A percentile compares a stretch with the other conserved stretches of the same genome.
These are phyloP conservation scores for Leptinotarsa lineolata DNA, from an alignment of 1,140 invertebrate genomes.

Conservation along the genomic window DNA sequence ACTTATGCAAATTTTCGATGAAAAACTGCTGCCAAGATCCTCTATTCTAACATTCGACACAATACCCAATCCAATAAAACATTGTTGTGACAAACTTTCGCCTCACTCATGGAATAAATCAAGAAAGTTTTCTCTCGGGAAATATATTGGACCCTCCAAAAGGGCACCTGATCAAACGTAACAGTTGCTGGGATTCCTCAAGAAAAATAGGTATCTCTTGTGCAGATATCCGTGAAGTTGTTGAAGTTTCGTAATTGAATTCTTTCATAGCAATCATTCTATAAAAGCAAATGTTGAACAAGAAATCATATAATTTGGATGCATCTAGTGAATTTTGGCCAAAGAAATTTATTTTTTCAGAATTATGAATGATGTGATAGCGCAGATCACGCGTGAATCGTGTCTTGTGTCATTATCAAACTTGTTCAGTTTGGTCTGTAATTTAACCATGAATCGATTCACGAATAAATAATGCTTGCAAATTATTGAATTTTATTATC, in stretches of 20 bases:
- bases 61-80: neutral
- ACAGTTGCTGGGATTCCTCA: neutral
- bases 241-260: neutral
- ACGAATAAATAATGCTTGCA: too few species aligned
- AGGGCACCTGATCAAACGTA: neutral
- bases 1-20: too few species aligned
- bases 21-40: too few species aligned
- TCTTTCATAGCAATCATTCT: neutral
- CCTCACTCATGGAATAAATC: neutral
- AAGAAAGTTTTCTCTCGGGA: neutral
- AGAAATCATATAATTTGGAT: too few species aligned
- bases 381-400: too few species aligned
- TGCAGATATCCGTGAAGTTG: neutral
- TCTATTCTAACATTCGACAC: neutral
- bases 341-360: too few species aligned
- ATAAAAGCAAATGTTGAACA: neutral
- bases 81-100: constrained; percentile 3
- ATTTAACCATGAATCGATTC: too few species aligned
- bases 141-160: neutral
- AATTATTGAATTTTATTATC: too few species aligned
- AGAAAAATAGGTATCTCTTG: constrained; percentile 3
- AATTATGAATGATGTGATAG: too few species aligned
- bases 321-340: too few species aligned
- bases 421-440: too few species aligned
- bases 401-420: too few species aligned